These are phyloP conservation scores for Drosophila nasuta DNA, from an alignment of 1,140 invertebrate species.

Conservation along the genomic window DNA sequence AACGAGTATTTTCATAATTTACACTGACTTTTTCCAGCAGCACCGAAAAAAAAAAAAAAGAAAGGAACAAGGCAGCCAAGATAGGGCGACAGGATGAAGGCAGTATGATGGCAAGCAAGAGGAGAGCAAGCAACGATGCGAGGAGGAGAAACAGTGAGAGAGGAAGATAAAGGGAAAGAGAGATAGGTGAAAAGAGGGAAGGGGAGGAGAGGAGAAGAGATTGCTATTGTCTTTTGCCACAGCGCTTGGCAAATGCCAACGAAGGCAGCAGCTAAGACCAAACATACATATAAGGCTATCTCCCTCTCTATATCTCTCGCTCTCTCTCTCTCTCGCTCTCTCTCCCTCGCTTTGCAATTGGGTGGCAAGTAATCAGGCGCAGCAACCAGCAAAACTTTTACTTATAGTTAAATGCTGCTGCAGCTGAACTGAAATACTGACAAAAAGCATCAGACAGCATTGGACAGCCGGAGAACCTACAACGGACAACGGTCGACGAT, in stretches of 20 bases:
- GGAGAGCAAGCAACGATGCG: neutral
- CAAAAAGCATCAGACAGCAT: conserved; percentile 43
- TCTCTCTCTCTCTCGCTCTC: neutral
- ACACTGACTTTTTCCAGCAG: conserved; percentile 57
- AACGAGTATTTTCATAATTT: conserved; percentile 70
- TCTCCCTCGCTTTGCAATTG: neutral
- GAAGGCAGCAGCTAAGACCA: conserved; percentile 42
- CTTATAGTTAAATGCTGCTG: conserved; percentile 63
- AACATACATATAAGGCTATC: conserved; percentile 24
- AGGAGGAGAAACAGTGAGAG: neutral
- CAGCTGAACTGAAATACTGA: conserved; percentile 49
- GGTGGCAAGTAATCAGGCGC: conserved; percentile 61
- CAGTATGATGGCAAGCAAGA: neutral
- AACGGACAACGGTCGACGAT: conserved; percentile 19
- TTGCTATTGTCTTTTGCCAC: conserved; percentile 58
- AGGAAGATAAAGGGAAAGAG: too few relatives aligned
- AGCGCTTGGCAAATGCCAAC: conserved; percentile 42
- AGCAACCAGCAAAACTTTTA: conserved; percentile 65
- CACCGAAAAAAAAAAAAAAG: conserved; percentile 8
- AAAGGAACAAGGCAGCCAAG: conserved; percentile 31
- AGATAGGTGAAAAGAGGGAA: neutral
- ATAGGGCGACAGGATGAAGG: conserved; percentile 15
- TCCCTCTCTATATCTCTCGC: neutral
- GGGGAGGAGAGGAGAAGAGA: neutral
- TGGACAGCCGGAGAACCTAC: conserved; percentile 13